Evolutionary conservation across 2,888 invertebrate genomes (phyloP), one percentile per base, ranked within the genome.

Genomic region (Frankliniella fusca): DNA sequence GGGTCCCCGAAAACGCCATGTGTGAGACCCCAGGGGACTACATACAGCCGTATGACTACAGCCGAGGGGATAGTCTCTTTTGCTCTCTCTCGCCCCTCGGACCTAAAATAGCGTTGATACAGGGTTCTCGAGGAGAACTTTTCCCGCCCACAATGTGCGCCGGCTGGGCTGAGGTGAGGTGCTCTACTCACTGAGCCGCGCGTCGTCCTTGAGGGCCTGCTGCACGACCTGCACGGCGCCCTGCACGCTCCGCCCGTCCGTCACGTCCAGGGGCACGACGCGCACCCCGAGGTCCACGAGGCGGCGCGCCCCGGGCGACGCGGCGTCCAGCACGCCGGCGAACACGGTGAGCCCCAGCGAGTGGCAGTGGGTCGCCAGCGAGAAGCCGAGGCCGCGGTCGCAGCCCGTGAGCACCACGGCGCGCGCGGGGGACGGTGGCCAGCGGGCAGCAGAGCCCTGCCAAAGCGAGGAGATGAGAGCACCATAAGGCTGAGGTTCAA

Each of bases 211-310:
- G 23, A 76, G 70, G 70, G 70, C 70, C 70, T 76, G 23, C 70
- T 27, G 8, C 11, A 84, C 83, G n/a, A n/a, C 27, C 18, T 48
- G 12, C 8, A 82, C 83, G 61, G 85, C 85, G 11, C 80, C 81
- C 18, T 80, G 27, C 28, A 86, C 83, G 50, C 85, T 85, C 8
- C 86, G 84, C 5, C 86, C 86, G 80, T 86, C 86, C 11, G 87
- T 88, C 9, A 90, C 87, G 85, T 90, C 88, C 23, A 89, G 84
- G 15, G 85, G 84, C 20, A 88, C 83, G 0, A 89, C 86, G 80
- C 86, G 85, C 20, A 89, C 81, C 23, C 81, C 79, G 49, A 82
- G 79, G 11, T 85, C 83, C 80, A 83, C 81, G 48, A 88, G 84
- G 0, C 83, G 83, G 18, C 84, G 27, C 0, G 86, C 86, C 8